These are phyloP conservation scores for Tribolium castaneum DNA, from an alignment of 1,140 invertebrate species.

Conservation along the genomic window DNA sequence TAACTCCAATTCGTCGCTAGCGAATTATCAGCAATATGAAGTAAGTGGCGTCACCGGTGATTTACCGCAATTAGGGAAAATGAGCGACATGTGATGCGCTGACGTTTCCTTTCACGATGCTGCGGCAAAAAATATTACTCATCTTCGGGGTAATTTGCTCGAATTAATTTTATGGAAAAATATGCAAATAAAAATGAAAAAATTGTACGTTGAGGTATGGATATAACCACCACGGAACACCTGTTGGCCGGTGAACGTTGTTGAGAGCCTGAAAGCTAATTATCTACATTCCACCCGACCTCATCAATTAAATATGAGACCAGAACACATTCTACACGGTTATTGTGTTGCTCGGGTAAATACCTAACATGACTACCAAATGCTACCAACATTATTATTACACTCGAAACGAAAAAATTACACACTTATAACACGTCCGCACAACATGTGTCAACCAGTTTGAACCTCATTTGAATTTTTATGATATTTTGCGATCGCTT, in stretches of 20 bases:
- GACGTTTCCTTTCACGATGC: too few relatives aligned
- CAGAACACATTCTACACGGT: constrained; percentile 38
- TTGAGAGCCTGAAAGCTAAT: constrained; percentile 42
- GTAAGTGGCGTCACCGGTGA: constrained; percentile 51
- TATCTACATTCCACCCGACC: constrained; percentile 45
- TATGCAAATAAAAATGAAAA: constrained; percentile 39
- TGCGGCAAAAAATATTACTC: too few relatives aligned
- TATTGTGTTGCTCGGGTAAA: constrained; percentile 31
- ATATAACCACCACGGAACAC: constrained; percentile 34
- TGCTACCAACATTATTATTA: constrained; percentile 26
- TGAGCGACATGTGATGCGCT: too few relatives aligned
- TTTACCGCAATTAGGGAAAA: too few relatives aligned
- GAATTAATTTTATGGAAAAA: constrained; percentile 41
- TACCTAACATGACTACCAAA: constrained; percentile 27
- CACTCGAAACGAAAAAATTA: neutral
- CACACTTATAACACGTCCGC: neutral
- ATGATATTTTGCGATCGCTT: neutral
- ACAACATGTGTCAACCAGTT: too few relatives aligned
- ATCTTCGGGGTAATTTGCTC: constrained; percentile 1
- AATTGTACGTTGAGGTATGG: constrained; percentile 8
- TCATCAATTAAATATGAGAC: constrained; percentile 45
- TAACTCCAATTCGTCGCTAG: constrained; percentile 61
- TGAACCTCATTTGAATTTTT: neutral
- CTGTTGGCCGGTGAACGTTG: constrained; percentile 39
- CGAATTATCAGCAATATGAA: constrained; percentile 63